These are phyloP conservation scores for Tridacna crocea DNA, from an alignment of 2,888 invertebrate genomes.

Conservation along the genomic window DNA sequence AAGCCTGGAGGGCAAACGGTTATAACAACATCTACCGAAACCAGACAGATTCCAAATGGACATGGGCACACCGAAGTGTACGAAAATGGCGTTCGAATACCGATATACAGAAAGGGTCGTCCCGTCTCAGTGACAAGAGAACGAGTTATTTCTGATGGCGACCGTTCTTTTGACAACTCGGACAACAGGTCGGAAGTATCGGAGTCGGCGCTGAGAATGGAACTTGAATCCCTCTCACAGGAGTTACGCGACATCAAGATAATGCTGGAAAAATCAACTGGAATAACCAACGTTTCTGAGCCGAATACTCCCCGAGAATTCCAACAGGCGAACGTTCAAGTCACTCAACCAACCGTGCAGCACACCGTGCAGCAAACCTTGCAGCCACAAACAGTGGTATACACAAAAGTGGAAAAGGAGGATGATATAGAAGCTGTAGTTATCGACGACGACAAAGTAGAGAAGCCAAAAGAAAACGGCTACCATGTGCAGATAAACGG, in stretches of 20 bases:
- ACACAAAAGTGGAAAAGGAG: background rate
- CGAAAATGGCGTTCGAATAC: conserved; percentile 55
- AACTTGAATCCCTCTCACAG: conserved; percentile 67
- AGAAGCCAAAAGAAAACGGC: conserved; percentile 26
- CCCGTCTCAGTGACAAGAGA: conserved; percentile 36
- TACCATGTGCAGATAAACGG: conserved; percentile 24
- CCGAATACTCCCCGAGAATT: conserved; percentile 36
- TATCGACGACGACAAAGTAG: conserved; percentile 38
- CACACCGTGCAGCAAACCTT: conserved; percentile 24
- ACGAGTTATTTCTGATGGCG: conserved; percentile 14
- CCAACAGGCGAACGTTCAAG: conserved; percentile 40
- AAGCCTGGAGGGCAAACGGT: conserved; percentile 8
- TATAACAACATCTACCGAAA: conserved; percentile 20
- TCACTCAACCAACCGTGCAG: conserved; percentile 34
- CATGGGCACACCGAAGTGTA: conserved; percentile 46
- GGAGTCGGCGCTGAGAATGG: conserved; percentile 62
- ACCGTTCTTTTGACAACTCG: conserved; percentile 25
- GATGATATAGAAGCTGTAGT: conserved; percentile 43
- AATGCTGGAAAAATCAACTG: conserved; percentile 70
- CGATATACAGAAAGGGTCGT: conserved; percentile 48
- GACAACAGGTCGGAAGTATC: conserved; percentile 64
- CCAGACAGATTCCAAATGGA: conserved; percentile 8
- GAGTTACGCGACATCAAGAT: conserved; percentile 73
- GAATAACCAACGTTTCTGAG: conserved; percentile 50
- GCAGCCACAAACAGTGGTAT: conserved; percentile 12